Base-by-base conservation (phyloP, 1,140 invertebrate genomes). In the Ridgeia piscesae region DNA sequence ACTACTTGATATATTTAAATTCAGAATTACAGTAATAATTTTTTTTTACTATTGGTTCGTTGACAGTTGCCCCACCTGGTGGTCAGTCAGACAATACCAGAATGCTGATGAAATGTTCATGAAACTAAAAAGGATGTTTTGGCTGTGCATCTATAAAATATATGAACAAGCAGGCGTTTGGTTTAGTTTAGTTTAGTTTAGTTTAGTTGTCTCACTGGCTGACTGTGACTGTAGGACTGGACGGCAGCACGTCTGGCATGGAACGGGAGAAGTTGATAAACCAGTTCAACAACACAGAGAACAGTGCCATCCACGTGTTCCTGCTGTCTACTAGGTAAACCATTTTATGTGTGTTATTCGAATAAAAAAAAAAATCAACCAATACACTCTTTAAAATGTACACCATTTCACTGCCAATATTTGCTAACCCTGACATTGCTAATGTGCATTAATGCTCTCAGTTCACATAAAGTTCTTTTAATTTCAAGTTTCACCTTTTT, bases 261-360 rank as follows among this genome's bases (percentile, higher is more conserved):
- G 99, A 99, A 95, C 96, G 99, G 94, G 99, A 99, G 95, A 98
- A 98, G 95, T 96, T 99, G 31, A 99, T 99, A 92, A 99, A 99
- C 95, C 98, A 99, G 95, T 99, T 99, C 95, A 99, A 99, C 96
- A 94, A 94, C 96, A 97, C 97, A n/a, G 97, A 98, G 93, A 95
- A 95, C 92, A 94, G 94, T 27, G 94, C 93, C 89, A 97, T 99
- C 88, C 97, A 98, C 95, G 95, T 99, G 48, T 99, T 99, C 96
- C 96, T 99, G 89, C 98, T 99, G n/a, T 99, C 98, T 0, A 99
- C 99, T 0, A 95, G 95, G 96, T 96, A 93, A 91, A 91, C 27
- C 34, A n/a, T n/a, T n/a, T 50, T 93, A 33, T 88, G 35, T 89
- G 2, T 77, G 14, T 21, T 77, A 9, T 77, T 77, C 27, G 11